phyloP scores from a whole-genome alignment of 92 coral and sea anemone species.

The Zoanthus solanderi region DNA sequence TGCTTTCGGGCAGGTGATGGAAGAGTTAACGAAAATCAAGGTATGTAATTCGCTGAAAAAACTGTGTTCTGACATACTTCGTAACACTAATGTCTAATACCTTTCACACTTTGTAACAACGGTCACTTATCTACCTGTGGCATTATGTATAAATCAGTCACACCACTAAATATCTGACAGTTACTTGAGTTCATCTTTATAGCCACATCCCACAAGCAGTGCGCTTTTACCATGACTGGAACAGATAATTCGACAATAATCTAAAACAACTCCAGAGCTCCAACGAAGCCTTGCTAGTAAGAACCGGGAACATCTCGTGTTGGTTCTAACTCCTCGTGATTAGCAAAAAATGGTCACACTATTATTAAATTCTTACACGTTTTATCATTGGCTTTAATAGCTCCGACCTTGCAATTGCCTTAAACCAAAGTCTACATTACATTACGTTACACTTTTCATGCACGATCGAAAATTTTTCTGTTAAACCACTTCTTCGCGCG shows the following conservation, averaged over 20 bases:
- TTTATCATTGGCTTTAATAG: too few species aligned
- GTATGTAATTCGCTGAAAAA: neutral
- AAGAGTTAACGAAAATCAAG: slow-evolving; percentile 70
- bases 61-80: neutral
- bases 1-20: slow-evolving; percentile 74
- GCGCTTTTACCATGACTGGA: too few species aligned
- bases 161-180: neutral
- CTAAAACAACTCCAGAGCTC: neutral
- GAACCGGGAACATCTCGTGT: neutral
- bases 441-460: too few species aligned
- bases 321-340: neutral
- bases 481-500: too few species aligned
- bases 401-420: too few species aligned
- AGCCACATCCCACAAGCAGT: too few species aligned
- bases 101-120: neutral
- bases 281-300: neutral
- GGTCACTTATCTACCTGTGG: neutral
- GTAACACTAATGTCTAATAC: neutral
- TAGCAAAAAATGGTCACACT: neutral
- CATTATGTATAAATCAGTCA: neutral
- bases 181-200: too few species aligned
- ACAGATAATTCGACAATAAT: too few species aligned
- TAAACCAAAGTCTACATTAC: too few species aligned
- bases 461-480: neutral
- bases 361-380: neutral